Conservation (phyloP, 2,888 invertebrate genomes). For the Eucera pruinosa region DNA sequence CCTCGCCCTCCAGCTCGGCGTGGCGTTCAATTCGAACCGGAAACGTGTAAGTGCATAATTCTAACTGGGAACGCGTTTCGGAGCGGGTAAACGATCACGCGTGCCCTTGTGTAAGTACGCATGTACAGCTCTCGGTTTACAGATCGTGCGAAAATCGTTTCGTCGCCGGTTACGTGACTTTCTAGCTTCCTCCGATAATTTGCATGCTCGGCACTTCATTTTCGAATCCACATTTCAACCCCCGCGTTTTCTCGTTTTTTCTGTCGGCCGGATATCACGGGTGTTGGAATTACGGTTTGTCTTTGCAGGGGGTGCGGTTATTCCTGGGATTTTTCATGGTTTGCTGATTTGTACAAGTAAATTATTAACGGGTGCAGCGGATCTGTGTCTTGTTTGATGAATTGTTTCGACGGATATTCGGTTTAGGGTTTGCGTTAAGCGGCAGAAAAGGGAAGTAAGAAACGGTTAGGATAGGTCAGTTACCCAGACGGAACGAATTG, state of each 20-base stretch:
- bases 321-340: background rate
- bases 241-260: background rate
- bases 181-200: background rate
- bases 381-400: too few relatives aligned
- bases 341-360: too few relatives aligned
- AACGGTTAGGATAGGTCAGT: conserved; percentile 69
- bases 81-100: conserved; percentile 12
- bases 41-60: conserved; percentile 68
- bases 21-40: conserved; percentile 52
- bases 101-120: conserved; percentile 24
- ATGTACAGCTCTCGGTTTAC: conserved; percentile 7
- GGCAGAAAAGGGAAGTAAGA: conserved; percentile 26
- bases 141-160: conserved; percentile 45
- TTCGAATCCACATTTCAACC: background rate
- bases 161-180: conserved; percentile 4
- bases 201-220: conserved; percentile 1
- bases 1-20: background rate
- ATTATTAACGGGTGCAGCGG: too few relatives aligned
- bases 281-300: background rate
- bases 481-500: conserved; percentile 71
- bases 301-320: background rate
- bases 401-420: background rate
- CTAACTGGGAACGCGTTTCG: conserved; percentile 43
- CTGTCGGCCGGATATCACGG: background rate
- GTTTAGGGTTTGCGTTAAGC: background rate